A percentile compares a stretch with the other conserved stretches of the same genome.
phyloP scores from a whole-genome alignment of 2,797 vertebrate species.

The Oryzias dopingdopingensis region DNA sequence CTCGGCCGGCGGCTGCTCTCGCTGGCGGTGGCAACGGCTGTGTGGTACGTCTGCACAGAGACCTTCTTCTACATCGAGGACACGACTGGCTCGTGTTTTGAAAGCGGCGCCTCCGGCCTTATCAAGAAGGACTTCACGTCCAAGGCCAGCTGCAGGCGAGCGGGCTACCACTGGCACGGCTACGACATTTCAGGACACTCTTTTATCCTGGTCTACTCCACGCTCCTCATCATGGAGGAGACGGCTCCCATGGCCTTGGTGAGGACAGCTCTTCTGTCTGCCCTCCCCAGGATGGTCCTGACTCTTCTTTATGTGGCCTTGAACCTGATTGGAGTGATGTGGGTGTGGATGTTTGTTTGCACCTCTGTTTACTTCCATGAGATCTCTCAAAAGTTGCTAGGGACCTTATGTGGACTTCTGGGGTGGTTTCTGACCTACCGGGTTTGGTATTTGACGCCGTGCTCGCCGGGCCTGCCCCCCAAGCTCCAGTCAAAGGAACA shows the following conservation, averaged over 20 bases:
- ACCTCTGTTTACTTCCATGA: conserved; percentile 94
- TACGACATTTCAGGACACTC: conserved; percentile 95
- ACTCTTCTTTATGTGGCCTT: conserved; percentile 81
- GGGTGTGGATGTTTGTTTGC: conserved; percentile 92
- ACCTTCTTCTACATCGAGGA: conserved; percentile 86
- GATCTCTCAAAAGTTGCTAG: conserved; percentile 83
- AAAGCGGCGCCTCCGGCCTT: conserved; percentile 14
- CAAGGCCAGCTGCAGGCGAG: conserved; percentile 79
- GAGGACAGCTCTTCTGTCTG: conserved; percentile 44
- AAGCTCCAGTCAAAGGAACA: conserved; percentile 40
- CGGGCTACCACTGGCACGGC: conserved; percentile 83
- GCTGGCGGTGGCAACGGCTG: conserved; percentile 82
- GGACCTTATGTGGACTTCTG: conserved; percentile 81
- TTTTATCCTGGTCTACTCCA: conserved; percentile 89
- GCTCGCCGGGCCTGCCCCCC: conserved; percentile 89
- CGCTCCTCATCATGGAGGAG: conserved; percentile 90
- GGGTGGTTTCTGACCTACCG: conserved; percentile 88
- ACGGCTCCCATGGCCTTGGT: conserved; percentile 79
- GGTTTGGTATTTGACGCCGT: conserved; percentile 85
- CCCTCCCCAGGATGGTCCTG: conserved; percentile 53
- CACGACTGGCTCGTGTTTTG: conserved; percentile 81
- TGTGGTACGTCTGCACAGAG: conserved; percentile 86
- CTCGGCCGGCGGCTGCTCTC: conserved; percentile 77
- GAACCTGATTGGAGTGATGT: conserved; percentile 80
- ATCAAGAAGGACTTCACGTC: conserved; percentile 47